phyloP scores from a whole-genome alignment of 1,140 invertebrate species.

The Drosophila hydei region DNA sequence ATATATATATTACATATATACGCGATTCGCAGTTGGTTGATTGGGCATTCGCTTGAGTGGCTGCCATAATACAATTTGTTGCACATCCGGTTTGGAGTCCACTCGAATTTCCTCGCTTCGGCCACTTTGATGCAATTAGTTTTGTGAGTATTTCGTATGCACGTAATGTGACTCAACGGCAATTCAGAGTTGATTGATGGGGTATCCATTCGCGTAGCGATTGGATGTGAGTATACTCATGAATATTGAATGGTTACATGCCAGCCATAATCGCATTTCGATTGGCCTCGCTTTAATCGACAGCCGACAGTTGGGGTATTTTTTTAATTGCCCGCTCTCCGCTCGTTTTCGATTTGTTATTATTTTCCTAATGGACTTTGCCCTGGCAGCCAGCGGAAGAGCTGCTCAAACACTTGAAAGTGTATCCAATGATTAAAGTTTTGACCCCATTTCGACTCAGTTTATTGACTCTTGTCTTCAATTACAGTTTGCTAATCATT shows the following conservation, averaged over 20 bases:
- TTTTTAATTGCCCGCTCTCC: constrained; percentile 36
- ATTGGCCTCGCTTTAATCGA: constrained; percentile 32
- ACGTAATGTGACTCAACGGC: constrained; percentile 39
- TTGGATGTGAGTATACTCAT: constrained; percentile 30
- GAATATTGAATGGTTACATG: constrained; percentile 43
- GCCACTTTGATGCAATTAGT: constrained; percentile 47
- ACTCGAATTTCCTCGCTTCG: constrained; percentile 28
- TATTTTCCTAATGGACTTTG: constrained; percentile 48
- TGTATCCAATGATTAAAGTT: constrained; percentile 6
- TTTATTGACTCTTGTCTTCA: constrained; percentile 8
- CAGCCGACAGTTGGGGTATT: not conserved
- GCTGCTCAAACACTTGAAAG: constrained; percentile 50
- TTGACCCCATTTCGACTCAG: constrained; percentile 44
- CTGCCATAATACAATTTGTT: constrained; percentile 30
- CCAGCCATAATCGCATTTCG: constrained; percentile 45
- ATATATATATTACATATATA: too few relatives aligned
- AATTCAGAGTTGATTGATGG: constrained; percentile 54
- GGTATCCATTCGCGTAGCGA: constrained; percentile 11
- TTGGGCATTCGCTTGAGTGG: constrained; percentile 20
- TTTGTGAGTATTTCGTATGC: constrained; percentile 38
- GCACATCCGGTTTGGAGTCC: constrained; percentile 24
- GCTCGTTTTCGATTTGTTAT: constrained; percentile 13
- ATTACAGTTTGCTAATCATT: constrained; percentile 37
- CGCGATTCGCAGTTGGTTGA: constrained; percentile 3
- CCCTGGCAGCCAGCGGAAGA: constrained; percentile 26